phyloP scores from a whole-genome alignment of 2,797 vertebrate species.

The Coendou prehensilis region DNA sequence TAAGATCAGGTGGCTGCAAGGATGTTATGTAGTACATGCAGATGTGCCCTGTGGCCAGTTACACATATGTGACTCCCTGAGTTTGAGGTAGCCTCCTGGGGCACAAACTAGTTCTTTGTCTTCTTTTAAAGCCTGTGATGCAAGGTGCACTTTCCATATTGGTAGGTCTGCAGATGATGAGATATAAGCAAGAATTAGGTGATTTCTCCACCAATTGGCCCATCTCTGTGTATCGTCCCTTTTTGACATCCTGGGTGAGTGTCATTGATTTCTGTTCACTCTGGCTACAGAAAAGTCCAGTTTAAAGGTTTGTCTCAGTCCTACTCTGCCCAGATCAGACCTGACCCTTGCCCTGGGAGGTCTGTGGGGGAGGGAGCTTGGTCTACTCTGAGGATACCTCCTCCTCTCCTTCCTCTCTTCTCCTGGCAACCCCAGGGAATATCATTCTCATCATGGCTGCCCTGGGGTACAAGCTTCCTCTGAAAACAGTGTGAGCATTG shows the following conservation, averaged over 20 bases:
- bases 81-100: not conserved
- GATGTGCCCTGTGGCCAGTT: no score
- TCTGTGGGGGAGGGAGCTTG: not conserved
- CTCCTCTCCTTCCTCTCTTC: not conserved
- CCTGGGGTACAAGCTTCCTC: not conserved
- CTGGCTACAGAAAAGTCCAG: not conserved
- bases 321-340: not conserved
- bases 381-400: not conserved
- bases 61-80: no score
- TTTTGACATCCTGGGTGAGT: not conserved
- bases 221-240: not conserved
- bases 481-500: not conserved
- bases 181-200: not conserved
- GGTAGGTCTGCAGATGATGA: not conserved
- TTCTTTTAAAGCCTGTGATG: not conserved
- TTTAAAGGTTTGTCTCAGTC: not conserved
- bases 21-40: not conserved
- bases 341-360: not conserved
- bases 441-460: not conserved
- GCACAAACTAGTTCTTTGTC: not conserved
- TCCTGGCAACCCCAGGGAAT: not conserved
- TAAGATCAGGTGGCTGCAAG: not conserved
- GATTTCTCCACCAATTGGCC: not conserved
- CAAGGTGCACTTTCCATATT: not conserved
- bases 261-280: not conserved